Conservation (phyloP, 1,140 invertebrate genomes). For the Galendromus occidentalis region DNA sequence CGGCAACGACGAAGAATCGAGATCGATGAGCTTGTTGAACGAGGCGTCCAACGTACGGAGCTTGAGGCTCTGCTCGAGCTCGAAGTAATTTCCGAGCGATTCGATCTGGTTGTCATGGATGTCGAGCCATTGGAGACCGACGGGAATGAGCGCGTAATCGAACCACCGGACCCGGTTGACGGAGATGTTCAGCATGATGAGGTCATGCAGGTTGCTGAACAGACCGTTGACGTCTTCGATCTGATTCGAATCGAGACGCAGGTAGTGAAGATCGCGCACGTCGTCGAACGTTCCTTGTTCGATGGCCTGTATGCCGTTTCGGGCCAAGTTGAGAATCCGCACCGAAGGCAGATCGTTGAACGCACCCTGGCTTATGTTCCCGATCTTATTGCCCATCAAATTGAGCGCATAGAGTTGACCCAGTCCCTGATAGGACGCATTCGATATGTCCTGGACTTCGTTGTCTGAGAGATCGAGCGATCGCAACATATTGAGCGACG, state of each 20-base stretch:
- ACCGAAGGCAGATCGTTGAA: conserved; percentile 58
- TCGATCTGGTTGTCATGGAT: conserved; percentile 67
- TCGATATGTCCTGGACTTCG: conserved; percentile 47
- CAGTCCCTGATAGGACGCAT: conserved; percentile 57
- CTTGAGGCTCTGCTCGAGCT: conserved; percentile 42
- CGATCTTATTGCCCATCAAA: conserved; percentile 64
- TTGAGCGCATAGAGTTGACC: conserved; percentile 54
- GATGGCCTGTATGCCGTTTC: conserved; percentile 55
- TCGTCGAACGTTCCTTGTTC: conserved; percentile 60
- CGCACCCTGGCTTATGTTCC: conserved; percentile 56
- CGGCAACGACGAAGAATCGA: conserved; percentile 48
- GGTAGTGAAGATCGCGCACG: conserved; percentile 55
- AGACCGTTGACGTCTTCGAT: conserved; percentile 61
- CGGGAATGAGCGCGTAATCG: conserved; percentile 64
- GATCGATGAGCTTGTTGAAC: conserved; percentile 53
- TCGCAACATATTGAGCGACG: conserved; percentile 48
- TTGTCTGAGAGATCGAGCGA: conserved; percentile 63
- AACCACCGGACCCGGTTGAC: conserved; percentile 74
- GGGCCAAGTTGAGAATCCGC: conserved; percentile 66
- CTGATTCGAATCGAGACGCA: conserved; percentile 62
- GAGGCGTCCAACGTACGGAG: conserved; percentile 58
- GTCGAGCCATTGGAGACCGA: conserved; percentile 63
- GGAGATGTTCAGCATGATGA: conserved; percentile 73
- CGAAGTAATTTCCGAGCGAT: conserved; percentile 63
- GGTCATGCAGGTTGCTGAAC: conserved; percentile 54